Conservation (phyloP, 2,888 invertebrate species). For the Lamellibrachia satsuma region DNA sequence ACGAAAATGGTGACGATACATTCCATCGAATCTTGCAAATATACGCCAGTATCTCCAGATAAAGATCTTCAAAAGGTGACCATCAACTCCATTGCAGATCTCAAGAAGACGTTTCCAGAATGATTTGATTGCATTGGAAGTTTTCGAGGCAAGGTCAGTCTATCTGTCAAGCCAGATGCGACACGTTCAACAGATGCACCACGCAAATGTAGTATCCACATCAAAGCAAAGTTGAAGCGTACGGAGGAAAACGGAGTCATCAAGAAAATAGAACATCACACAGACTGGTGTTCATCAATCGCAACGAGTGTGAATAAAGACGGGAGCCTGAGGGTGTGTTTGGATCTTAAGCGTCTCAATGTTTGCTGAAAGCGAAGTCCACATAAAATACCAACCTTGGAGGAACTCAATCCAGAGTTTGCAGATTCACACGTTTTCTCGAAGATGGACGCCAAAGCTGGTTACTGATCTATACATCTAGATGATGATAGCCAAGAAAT, state of each 20-base stretch:
- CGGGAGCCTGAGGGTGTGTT: constrained; percentile 6
- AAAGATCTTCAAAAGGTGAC: not conserved
- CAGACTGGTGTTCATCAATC: constrained; percentile 26
- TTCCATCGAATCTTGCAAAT: no score
- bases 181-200: not conserved
- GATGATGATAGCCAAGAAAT: not conserved
- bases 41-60: not conserved
- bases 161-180: not conserved
- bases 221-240: not conserved
- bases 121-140: not conserved
- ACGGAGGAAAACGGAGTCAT: not conserved
- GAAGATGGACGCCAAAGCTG: not conserved
- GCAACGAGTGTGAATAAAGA: not conserved
- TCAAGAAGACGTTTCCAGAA: not conserved
- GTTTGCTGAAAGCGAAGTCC: not conserved
- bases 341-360: constrained; percentile 8
- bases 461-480: not conserved
- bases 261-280: not conserved
- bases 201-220: not conserved
- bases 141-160: not conserved
- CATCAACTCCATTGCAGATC: not conserved
- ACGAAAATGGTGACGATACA: no score
- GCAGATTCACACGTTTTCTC: not conserved
- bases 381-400: not conserved
- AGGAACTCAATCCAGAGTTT: not conserved